Evolutionary conservation across 2,888 invertebrate genomes (phyloP), one percentile per base, ranked within the genome.

Genomic region (Macrosiphum euphorbiae): DNA sequence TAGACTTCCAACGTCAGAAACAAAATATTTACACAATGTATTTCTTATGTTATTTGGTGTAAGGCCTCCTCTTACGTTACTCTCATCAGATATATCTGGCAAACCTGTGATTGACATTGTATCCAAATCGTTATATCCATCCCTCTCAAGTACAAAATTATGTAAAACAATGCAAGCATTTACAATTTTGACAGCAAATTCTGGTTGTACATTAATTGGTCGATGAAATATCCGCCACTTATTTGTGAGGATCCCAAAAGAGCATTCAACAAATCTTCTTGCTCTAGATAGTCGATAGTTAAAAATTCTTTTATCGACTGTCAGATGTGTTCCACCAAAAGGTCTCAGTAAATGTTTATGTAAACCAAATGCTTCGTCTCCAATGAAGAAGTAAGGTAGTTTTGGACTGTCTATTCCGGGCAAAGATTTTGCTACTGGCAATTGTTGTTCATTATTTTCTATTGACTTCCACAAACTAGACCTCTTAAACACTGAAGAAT

Each of bases 141-240:
- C 95, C 88, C 95, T 94, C 55, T 94, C 94, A 61, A 94, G 89
- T 67, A 95, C 95, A 94, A 94, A 95, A 94, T 95, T 95, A 94
- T 95, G 95, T 52, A 95, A 92, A 88, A 95, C 94, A 94, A n/a
- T n/a, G n/a, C n/a, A n/a, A n/a, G 95, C 95, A 94, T 95, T 95
- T 84, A 95, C 95, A 92, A 95, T 94, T 91, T 94, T 95, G 35
- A 91, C 91, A 94, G 95, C 95, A 95, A 95, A 95, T 88, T 95
- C 94, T 90, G 94, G 94, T 87, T 95, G 92, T 67, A 95, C 95
- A 94, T 95, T 95, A 88, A 95, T 94, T 50, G 61, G 89, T 50
- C 61, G 26, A 61, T 89, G 89, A 89, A 89, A 61, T 89, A 89
- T 93, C 95, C 95, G 94, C 95, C 95, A 95, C 95, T 95, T 95